Evolutionary conservation across 1,140 invertebrate species (phyloP).

Genomic region (Himalopsyche phryganea): DNA sequence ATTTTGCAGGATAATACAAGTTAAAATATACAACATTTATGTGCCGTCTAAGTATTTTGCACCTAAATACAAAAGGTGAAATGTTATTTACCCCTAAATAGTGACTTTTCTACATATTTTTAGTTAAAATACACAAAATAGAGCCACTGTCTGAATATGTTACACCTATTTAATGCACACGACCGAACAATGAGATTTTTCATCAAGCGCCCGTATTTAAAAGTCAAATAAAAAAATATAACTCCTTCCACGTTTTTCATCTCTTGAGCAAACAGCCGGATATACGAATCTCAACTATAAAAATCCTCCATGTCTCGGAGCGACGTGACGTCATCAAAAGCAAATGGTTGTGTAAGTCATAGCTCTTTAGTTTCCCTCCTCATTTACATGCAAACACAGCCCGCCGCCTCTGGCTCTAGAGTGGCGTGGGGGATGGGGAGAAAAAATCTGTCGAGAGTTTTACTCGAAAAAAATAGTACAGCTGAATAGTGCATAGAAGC

Average conservation of each 20-base stretch:
- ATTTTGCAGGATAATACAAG: too few species aligned
- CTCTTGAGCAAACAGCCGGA: not conserved
- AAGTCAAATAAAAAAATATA: not conserved
- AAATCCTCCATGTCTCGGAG: not conserved
- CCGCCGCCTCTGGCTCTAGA: not conserved
- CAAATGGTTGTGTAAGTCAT: constrained; percentile 7
- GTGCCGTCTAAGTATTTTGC: too few species aligned
- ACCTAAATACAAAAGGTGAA: too few species aligned
- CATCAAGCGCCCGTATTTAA: too few species aligned
- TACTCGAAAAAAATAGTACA: not conserved
- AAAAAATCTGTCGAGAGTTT: constrained; percentile 8
- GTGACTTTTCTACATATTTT: too few species aligned
- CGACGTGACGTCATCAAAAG: too few species aligned
- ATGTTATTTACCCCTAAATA: too few species aligned
- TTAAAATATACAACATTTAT: too few species aligned
- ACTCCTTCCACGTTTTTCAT: not conserved
- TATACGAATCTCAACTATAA: not conserved
- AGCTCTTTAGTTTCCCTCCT: constrained; percentile 13
- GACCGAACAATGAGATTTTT: not conserved
- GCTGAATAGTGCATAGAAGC: constrained; percentile 3
- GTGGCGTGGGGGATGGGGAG: not conserved
- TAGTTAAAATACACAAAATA: too few species aligned
- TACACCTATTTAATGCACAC: too few species aligned
- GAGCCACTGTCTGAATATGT: too few species aligned
- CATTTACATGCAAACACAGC: constrained; percentile 22